Conservation (phyloP, 2,113 vertebrate genomes). For the Podarcis cretensis region DNA sequence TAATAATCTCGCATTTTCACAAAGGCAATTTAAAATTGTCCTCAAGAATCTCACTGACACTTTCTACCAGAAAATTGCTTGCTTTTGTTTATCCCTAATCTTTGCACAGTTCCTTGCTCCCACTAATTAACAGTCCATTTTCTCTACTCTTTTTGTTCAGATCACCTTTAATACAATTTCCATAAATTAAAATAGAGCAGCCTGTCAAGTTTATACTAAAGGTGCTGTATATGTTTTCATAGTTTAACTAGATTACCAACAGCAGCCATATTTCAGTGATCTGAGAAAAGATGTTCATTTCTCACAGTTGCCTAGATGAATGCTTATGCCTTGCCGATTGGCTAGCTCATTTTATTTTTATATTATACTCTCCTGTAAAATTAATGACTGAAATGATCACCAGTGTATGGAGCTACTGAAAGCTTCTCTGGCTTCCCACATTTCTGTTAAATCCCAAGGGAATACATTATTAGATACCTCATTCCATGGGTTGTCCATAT, state of each 20-base stretch:
- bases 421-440: background rate
- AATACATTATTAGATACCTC: too few species aligned
- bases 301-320: background rate
- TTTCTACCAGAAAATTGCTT: conserved; percentile 42
- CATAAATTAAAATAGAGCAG: conserved; percentile 44
- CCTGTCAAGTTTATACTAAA: conserved; percentile 39
- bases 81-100: conserved; percentile 63
- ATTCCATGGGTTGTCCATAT: too few species aligned
- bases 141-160: conserved; percentile 52
- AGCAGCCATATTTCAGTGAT: background rate
- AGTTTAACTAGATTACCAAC: conserved; percentile 12
- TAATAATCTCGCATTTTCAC: conserved; percentile 48
- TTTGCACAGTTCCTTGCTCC: conserved; percentile 44
- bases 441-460: too few species aligned
- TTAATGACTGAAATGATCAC: background rate
- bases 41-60: conserved; percentile 42
- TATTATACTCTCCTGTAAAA: background rate
- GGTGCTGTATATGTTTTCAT: conserved; percentile 16
- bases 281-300: background rate
- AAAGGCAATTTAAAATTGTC: conserved; percentile 57
- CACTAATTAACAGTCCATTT: conserved; percentile 52
- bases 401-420: background rate
- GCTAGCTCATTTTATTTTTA: background rate
- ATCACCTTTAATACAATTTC: conserved; percentile 51
- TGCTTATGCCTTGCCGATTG: background rate